A percentile compares a stretch with the other conserved stretches of the same genome.
Evolutionary conservation across 2,797 vertebrate species (phyloP).

Genomic region (Varecia variegata): DNA sequence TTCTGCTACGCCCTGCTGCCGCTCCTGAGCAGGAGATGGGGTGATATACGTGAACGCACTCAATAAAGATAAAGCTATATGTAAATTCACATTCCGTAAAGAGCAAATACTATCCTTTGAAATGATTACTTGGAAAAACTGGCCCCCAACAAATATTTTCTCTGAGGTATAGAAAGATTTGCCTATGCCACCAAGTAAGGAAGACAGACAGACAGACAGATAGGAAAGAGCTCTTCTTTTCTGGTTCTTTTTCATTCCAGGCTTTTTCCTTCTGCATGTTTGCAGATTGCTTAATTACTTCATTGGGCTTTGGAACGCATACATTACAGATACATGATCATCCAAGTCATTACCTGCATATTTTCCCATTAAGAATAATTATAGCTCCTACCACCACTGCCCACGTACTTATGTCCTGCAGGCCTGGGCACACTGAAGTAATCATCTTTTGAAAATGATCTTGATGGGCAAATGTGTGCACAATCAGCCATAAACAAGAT

Average conservation of each 20-base stretch:
- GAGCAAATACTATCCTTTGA: not conserved
- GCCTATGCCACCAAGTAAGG: not conserved
- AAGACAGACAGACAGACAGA: not conserved
- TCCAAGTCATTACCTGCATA: slow-evolving; percentile 78
- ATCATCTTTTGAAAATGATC: slow-evolving; percentile 75
- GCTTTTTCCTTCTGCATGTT: slow-evolving; percentile 38
- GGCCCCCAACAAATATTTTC: not conserved
- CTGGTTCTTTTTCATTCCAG: slow-evolving; percentile 52
- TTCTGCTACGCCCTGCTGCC: not conserved
- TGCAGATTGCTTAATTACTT: slow-evolving; percentile 77
- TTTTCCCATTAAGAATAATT: slow-evolving; percentile 80
- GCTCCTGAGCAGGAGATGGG: not conserved
- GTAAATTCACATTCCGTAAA: not conserved
- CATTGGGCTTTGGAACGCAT: slow-evolving; percentile 74
- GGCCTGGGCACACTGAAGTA: slow-evolving; percentile 74
- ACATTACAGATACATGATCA: slow-evolving; percentile 74
- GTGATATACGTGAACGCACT: not conserved
- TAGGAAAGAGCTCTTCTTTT: not conserved
- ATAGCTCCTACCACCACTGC: slow-evolving; percentile 75
- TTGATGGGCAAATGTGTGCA: slow-evolving; percentile 65
- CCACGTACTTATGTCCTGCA: slow-evolving; percentile 75
- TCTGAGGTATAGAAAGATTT: slow-evolving; percentile 16
- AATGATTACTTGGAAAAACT: slow-evolving; percentile 28
- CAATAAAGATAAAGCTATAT: not conserved
- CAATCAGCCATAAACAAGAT: slow-evolving; percentile 51